Evolutionary conservation across 1,140 invertebrate genomes (phyloP), one percentile per base, ranked within the genome.

Genomic region (Meloidogyne hapla): DNA sequence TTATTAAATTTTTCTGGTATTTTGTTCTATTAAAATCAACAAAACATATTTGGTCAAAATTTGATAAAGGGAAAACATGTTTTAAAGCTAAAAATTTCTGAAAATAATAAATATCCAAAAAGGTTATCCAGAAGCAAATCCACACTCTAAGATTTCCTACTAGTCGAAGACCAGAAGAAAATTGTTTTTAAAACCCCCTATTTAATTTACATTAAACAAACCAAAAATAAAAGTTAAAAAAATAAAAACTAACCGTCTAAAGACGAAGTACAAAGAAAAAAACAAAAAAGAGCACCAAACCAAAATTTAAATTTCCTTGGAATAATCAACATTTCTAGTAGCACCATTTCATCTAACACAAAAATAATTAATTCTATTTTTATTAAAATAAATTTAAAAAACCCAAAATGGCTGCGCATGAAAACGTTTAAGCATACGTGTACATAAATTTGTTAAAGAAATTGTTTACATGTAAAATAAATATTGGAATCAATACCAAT

Each of bases 201-300:
- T n/a, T n/a, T n/a, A n/a, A n/a, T n/a, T n/a, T 33, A 33, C 33
- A 6, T 6, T 4, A 8, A 33, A 33, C 33, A 6, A 33, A 4
- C 33, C 33, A 4, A 33, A 33, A 33, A 33, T 5, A 33, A 56
- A 56, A 56, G n/a, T 56, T 56, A 56, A 56, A n/a, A 1, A 18
- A 56, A 56, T n/a, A 56, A n/a, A 56, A 56, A 56, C 48, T n/a
- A 56, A 56, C 48, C 48, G n/a, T 56, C 48, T 56, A 56, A 56
- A 21, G 48, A 56, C 6, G 6, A 56, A 56, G 48, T 56, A 5
- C 5, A 56, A 6, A 56, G 18, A 56, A 56, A 6, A 56, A 56
- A 56, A n/a, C 48, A 56, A 18, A 5, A 56, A 56, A 56, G 3
- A 56, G n/a, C n/a, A n/a, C 48, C n/a, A 56, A 56, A 56, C 48